Percentiles rank a stretch among this genome's conserved stretches.
These are phyloP conservation scores for Ornithoptera priamus DNA, from an alignment of 2,888 invertebrate species.

Conservation along the genomic window DNA sequence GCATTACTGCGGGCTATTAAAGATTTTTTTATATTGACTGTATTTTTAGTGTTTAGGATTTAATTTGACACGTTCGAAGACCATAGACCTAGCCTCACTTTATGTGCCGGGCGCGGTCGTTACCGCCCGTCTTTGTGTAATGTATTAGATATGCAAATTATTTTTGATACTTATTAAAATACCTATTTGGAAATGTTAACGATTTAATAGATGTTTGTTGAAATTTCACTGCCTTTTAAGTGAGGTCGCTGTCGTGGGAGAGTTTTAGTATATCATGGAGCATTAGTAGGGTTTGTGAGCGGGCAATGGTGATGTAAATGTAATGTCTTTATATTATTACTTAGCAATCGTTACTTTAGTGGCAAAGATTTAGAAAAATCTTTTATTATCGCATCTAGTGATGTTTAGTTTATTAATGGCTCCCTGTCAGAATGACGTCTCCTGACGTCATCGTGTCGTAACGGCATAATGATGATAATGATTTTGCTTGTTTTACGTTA, in stretches of 20 bases:
- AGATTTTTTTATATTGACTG: slow-evolving; percentile 9
- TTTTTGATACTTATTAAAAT: slow-evolving; percentile 64
- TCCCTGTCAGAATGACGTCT: slow-evolving; percentile 11
- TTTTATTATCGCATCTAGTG: not conserved
- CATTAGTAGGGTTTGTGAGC: slow-evolving; percentile 20
- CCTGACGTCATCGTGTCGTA: not conserved
- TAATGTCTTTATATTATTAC: slow-evolving; percentile 6
- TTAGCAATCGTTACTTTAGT: slow-evolving; percentile 3
- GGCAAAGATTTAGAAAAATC: not conserved
- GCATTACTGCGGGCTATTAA: slow-evolving; percentile 1
- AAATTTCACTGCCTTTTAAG: slow-evolving; percentile 51
- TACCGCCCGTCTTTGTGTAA: slow-evolving; percentile 38
- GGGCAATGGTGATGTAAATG: not conserved
- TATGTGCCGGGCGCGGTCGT: slow-evolving; percentile 10
- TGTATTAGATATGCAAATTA: slow-evolving; percentile 55
- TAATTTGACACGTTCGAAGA: slow-evolving; percentile 22
- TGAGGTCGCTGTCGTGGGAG: slow-evolving; percentile 54
- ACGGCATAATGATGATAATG: not conserved
- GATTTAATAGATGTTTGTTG: slow-evolving; percentile 47
- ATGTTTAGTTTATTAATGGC: slow-evolving; percentile 1
- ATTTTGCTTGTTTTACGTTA: not conserved
- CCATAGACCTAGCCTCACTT: slow-evolving; percentile 18
- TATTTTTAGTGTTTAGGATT: slow-evolving; percentile 15
- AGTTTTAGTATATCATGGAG: slow-evolving; percentile 32
- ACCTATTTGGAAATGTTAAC: slow-evolving; percentile 47